Evolutionary conservation across 2,113 vertebrate species (phyloP).

Genomic region (Tragelaphus scriptus): DNA sequence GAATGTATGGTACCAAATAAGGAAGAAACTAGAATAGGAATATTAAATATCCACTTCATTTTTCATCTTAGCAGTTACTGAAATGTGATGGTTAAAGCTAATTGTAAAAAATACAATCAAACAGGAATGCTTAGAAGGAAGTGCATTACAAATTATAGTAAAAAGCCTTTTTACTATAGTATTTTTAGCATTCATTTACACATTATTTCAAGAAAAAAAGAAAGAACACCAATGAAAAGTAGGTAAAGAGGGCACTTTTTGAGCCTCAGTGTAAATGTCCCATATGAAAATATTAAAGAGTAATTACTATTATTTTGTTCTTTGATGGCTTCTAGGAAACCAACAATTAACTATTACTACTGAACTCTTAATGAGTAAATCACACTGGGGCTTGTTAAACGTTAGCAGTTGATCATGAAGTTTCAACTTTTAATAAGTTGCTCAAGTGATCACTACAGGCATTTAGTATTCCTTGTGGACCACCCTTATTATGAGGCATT

Average conservation of each 20-base stretch:
- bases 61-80: not conserved
- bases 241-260: not conserved
- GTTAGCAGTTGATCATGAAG: not conserved
- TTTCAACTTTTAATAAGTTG: conserved; percentile 35
- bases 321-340: conserved; percentile 3
- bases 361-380: conserved; percentile 39
- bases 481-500: not conserved
- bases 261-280: not conserved
- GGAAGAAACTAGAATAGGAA: not conserved
- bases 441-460: not conserved
- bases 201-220: not conserved
- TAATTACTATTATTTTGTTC: not conserved
- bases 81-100: not conserved
- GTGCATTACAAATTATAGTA: not conserved
- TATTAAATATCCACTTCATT: not conserved
- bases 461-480: not conserved
- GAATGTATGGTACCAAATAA: not conserved
- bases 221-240: not conserved
- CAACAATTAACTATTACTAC: not conserved
- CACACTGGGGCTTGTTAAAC: conserved; percentile 58
- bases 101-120: not conserved
- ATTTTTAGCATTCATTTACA: not conserved
- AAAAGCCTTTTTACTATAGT: not conserved
- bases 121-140: not conserved
- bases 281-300: not conserved